Evolutionary conservation across 2,113 vertebrate species (phyloP).

Genomic region (Oncorhynchus masou): DNA sequence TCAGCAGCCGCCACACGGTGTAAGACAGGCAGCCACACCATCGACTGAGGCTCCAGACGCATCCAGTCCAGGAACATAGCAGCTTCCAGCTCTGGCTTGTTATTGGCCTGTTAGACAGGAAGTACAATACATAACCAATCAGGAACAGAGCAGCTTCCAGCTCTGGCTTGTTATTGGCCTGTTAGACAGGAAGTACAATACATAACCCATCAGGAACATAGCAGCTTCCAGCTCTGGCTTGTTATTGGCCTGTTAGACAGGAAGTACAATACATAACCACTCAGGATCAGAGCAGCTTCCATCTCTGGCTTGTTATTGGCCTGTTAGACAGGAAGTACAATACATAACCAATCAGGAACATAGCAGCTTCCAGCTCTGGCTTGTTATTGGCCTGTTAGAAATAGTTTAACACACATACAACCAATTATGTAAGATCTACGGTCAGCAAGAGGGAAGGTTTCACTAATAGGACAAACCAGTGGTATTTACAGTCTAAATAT

Average conservation of each 20-base stretch:
- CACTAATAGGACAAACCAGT: too few species aligned
- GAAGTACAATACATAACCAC: background rate
- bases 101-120: conserved; percentile 82
- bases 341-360: conserved; percentile 75
- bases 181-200: conserved; percentile 6
- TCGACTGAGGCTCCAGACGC: conserved; percentile 97
- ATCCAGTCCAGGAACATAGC: conserved; percentile 98
- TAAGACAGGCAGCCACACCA: conserved; percentile 97
- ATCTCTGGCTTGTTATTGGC: conserved; percentile 97
- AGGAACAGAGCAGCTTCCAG: conserved; percentile 94
- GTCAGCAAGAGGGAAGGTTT: too few species aligned
- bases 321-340: conserved; percentile 58
- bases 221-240: conserved; percentile 95
- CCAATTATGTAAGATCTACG: too few species aligned
- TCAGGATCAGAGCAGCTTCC: conserved; percentile 90
- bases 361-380: conserved; percentile 91
- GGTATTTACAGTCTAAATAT: too few species aligned
- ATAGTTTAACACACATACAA: background rate
- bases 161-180: conserved; percentile 98
- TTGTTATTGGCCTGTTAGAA: conserved; percentile 92
- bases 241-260: conserved; percentile 86
- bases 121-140: background rate
- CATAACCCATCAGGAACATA: conserved; percentile 77
- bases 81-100: conserved; percentile 95
- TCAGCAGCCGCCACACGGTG: conserved; percentile 96